Percentiles rank a stretch among this genome's conserved stretches.
phyloP scores from a whole-genome alignment of 1,140 invertebrate genomes.

The Oppia nitens region DNA sequence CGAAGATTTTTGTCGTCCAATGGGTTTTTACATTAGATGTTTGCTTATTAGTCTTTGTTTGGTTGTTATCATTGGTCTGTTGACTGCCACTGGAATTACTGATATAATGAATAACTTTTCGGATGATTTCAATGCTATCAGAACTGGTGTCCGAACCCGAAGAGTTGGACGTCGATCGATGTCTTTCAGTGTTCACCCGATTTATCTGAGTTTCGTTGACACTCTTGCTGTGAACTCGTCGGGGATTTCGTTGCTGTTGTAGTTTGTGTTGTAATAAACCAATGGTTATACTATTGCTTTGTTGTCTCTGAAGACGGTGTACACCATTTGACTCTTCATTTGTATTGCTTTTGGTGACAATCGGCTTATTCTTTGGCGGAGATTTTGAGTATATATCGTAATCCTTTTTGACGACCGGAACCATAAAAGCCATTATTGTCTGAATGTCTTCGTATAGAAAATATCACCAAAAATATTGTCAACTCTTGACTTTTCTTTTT shows the following conservation, averaged over 20 bases:
- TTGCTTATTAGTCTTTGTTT: background rate
- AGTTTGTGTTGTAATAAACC: background rate
- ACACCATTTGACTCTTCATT: background rate
- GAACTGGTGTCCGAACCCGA: background rate
- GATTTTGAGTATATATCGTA: constrained; percentile 56
- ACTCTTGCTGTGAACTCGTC: background rate
- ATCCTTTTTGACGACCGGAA: constrained; percentile 79
- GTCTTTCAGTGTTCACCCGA: background rate
- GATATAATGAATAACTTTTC: background rate
- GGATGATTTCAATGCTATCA: background rate
- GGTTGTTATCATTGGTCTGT: background rate
- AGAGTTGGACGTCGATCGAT: background rate
- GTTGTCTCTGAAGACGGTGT: background rate
- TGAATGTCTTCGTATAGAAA: too few relatives aligned
- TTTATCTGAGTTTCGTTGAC: background rate
- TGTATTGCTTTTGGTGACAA: background rate
- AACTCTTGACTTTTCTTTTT: too few relatives aligned
- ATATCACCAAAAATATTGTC: too few relatives aligned
- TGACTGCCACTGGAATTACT: too few relatives aligned
- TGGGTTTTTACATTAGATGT: background rate
- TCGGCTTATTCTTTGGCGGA: constrained; percentile 14
- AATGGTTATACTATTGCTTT: background rate
- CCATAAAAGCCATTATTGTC: constrained; percentile 79
- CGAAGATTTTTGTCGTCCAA: background rate
- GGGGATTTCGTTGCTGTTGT: background rate